Evolutionary conservation across 2,113 vertebrate species (phyloP), one percentile per base, ranked within the genome.

Genomic region (Scalopus aquaticus): DNA sequence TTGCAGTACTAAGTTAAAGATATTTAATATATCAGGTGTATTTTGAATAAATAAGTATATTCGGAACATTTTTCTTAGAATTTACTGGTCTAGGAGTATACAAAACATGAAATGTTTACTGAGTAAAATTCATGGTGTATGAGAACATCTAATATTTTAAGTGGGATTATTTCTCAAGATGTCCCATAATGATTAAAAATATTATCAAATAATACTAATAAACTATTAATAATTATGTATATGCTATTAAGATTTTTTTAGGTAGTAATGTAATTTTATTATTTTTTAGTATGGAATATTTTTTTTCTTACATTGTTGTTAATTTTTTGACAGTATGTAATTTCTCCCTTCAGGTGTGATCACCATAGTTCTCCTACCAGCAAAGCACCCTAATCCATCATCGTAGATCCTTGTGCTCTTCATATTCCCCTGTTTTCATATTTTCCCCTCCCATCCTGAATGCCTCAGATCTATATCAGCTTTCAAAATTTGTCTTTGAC

Each of bases 61-160:
- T 73, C 95, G 90, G n/a, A 88, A 22, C 20, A 86, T 3, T 78
- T 32, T 12, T 76, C 35, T 90, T 79, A 80, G 35, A 92, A 64
- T 81, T 70, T 77, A 69, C 30, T 64, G 39, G 28, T 17, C 76
- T 84, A 22, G 22, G 44, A 35, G 1, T 89, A 0, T 49, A 42
- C 8, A 64, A 69, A 80, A 10, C 13, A 56, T 69, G 12, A 80
- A 54, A 32, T 64, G 1, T n/a, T 80, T 88, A 69, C 20, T 86
- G 24, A 5, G 8, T 87, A 83, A 94, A 76, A 28, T 80, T 32
- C 80, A 30, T 91, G 5, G 5, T 82, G 56, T 28, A 73, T 56
- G 79, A 84, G 9, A 1, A 42, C 5, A 92, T 64, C 22, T 89
- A 62, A 72, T 70, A 32, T 93, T 42, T 73, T 76, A 72, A 58